Evolutionary conservation across 2,797 vertebrate genomes (phyloP).

Genomic region (Acanthopagrus latus): DNA sequence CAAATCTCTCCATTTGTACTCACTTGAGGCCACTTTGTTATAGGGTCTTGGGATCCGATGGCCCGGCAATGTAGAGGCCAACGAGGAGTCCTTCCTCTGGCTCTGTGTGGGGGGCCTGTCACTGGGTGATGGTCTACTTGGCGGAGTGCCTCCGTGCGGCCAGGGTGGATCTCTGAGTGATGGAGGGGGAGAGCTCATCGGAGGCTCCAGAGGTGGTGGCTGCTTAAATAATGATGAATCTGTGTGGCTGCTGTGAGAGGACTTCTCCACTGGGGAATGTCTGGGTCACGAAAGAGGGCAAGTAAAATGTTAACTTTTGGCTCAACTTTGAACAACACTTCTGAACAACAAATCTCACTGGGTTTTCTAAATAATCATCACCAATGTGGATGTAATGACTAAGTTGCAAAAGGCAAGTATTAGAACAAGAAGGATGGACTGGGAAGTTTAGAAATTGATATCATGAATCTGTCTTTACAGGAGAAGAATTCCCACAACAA

Average conservation of each 20-base stretch:
- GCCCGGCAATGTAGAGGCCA: slow-evolving; percentile 40
- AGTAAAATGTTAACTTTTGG: neutral
- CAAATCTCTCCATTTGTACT: slow-evolving; percentile 73
- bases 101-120: slow-evolving; percentile 76
- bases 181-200: slow-evolving; percentile 76
- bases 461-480: no score
- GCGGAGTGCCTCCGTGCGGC: slow-evolving; percentile 85
- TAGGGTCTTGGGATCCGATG: slow-evolving; percentile 86
- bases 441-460: no score
- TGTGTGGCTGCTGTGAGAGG: slow-evolving; percentile 87
- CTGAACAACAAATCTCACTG: no score
- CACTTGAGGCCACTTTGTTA: slow-evolving; percentile 92
- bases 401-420: no score
- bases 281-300: slow-evolving; percentile 68
- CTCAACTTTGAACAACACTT: no score
- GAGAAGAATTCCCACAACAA: no score
- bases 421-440: no score
- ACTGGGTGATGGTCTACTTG: slow-evolving; percentile 75
- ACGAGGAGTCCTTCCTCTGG: slow-evolving; percentile 77
- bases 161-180: slow-evolving; percentile 85
- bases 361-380: neutral
- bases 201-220: slow-evolving; percentile 81
- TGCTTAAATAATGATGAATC: slow-evolving; percentile 89
- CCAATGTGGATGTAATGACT: no score
- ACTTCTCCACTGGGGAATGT: slow-evolving; percentile 91